Conservation (phyloP, 92 coral and sea anemone genomes). For the Paramuricea clavata region DNA sequence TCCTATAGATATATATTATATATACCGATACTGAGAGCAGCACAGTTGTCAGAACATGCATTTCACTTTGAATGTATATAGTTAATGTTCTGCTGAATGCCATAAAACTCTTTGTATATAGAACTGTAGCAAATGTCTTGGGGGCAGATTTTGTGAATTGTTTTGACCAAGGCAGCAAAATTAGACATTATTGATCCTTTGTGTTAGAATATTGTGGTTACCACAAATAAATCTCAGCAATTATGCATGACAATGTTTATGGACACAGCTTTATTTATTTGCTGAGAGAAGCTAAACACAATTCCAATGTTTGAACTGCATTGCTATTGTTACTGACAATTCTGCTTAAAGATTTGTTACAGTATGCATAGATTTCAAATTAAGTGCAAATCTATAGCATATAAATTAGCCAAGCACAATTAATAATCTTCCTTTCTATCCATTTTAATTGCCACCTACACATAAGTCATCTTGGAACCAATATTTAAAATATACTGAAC, state of each 20-base stretch:
- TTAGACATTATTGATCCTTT: conserved; percentile 9
- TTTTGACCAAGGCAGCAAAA: not conserved
- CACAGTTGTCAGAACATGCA: too few relatives aligned
- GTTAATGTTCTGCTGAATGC: too few relatives aligned
- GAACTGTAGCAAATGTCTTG: not conserved
- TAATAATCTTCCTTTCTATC: not conserved
- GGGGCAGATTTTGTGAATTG: not conserved
- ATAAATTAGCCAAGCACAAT: conserved; percentile 15
- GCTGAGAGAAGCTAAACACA: not conserved
- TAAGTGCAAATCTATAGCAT: not conserved
- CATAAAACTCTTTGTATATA: not conserved
- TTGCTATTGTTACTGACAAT: not conserved
- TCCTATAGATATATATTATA: too few relatives aligned
- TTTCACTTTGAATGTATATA: too few relatives aligned
- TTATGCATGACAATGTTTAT: not conserved
- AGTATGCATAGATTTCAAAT: not conserved
- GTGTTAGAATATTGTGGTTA: conserved; percentile 8
- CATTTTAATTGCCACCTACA: conserved; percentile 10
- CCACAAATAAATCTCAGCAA: not conserved
- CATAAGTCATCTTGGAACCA: not conserved
- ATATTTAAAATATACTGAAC: not conserved
- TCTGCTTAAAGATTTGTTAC: not conserved
- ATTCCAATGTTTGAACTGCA: not conserved
- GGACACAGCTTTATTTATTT: not conserved
- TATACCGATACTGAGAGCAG: too few relatives aligned